Evolutionary conservation across 1,140 invertebrate species (phyloP), one percentile per base, ranked within the genome.

Genomic region (Drosophila miranda): DNA sequence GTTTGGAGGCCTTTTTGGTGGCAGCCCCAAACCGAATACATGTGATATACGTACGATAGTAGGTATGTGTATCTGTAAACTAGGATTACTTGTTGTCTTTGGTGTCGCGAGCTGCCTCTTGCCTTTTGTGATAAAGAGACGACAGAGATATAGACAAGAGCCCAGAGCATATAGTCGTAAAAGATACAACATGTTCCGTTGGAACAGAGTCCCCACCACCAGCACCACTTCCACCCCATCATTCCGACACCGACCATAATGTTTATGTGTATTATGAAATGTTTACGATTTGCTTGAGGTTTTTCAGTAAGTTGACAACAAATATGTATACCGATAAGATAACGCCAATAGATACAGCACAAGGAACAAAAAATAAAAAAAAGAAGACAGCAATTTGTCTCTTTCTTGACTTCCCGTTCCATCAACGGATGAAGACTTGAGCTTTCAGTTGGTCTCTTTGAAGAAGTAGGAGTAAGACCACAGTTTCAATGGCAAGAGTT

Each of bases 281-380:
- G 83, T 87, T 87, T 86, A 87, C 78, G 78, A 87, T 87, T 87
- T 88, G 78, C 82, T 87, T 71, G 82, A 78, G 78, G 34, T 38
- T 38, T 77, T 78, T 68, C 82, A 82, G 78, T 86, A 86, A 87
- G 82, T 82, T 87, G 64, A 88, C 78, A 87, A 76, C 82, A 87
- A 87, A 87, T 87, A 87, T 87, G 79, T 62, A 46, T 45, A 63
- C 38, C 46, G 82, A 87, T 87, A 87, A 87, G 82, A 87, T 87
- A 87, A 78, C 58, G 55, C 56, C 34, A 38, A 57, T 73, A 78
- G 69, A 84, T 68, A 76, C 49, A 43, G 13, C 48, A 21, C 48
- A 21, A 56, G 23, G 43, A 45, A 60, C 19, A 68, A 34, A 41
- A 38, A 6, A 52, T 13, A 9, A 14, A n/a, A 48, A 48, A 50